A percentile compares a stretch with the other conserved stretches of the same genome.
phyloP scores from a whole-genome alignment of 2,888 invertebrate genomes.

The Cheilosia grossa region DNA sequence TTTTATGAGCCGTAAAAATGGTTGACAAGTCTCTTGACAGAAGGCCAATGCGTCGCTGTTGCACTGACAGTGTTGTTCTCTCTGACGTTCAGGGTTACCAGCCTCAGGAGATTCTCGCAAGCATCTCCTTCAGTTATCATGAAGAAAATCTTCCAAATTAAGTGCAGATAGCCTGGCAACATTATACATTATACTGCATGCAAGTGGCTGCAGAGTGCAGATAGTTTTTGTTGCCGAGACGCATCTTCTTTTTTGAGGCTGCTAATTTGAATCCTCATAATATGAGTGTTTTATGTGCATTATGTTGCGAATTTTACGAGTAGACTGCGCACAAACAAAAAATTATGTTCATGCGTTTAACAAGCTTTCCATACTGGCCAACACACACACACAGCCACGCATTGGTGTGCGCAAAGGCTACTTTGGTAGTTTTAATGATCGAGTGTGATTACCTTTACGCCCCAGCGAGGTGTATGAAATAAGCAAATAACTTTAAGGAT shows the following conservation, averaged over 20 bases:
- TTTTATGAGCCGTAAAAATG: constrained; percentile 83
- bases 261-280: constrained; percentile 68
- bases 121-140: neutral
- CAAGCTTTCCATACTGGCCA: constrained; percentile 64
- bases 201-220: neutral
- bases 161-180: neutral
- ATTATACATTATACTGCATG: neutral
- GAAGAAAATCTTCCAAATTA: neutral
- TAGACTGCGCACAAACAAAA: constrained; percentile 26
- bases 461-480: constrained; percentile 24
- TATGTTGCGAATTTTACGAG: constrained; percentile 67
- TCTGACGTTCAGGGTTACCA: neutral
- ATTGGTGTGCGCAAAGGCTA: neutral
- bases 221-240: constrained; percentile 29
- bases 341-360: constrained; percentile 41
- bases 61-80: constrained; percentile 48
- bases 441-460: constrained; percentile 58
- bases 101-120: neutral
- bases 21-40: constrained; percentile 81
- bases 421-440: constrained; percentile 45
- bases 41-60: constrained; percentile 43
- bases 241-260: constrained; percentile 25
- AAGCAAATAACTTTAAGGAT: constrained; percentile 51
- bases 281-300: constrained; percentile 68
- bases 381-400: neutral